Base-by-base conservation (phyloP, 2,113 vertebrate species). In the Pelobates fuscus region DNA sequence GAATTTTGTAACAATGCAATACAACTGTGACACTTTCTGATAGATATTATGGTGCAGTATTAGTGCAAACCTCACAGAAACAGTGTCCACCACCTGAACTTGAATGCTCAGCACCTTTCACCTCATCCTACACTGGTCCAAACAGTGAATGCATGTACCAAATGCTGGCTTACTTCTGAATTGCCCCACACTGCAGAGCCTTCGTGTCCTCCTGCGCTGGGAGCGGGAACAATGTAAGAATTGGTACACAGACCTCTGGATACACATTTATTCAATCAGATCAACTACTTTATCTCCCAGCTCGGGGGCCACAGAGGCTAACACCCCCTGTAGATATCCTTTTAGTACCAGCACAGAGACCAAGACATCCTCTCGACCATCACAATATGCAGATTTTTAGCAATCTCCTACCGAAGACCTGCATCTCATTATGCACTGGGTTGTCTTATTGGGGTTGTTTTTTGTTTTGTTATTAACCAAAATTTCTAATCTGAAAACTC, bases 81-180 rank as follows among this genome's bases (percentile, higher is more conserved):
- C 4, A 78, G 67, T 79, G 82, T 86, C 79, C 70, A 69, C 27
- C 66, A 77, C 60, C 12, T 62, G 21, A 17, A 23, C 27, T 12
- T 23, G 11, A 18, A 20, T 30, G 55, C 54, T 14, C 67, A 11
- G 5, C 12, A 21, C 18, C 58, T 24, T 8, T 7, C 29, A 25
- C 20, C 79, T 80, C 77, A 24, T 62, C 74, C 43, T 49, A 82
- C 83, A 83, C 81, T 81, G 20, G 24, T 64, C 15, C 12, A 43
- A 43, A 32, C 62, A 41, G 32, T 10, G 12, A 24, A 43, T 24
- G 62, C 62, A 64, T 64, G 62, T 24, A 30, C 32, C 21, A 64
- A 32, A 37, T 32, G 60, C 29, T 37, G 60, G 26, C 12, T 12
- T 43, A 23, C 11, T 23, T 8, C 20, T 4, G 5, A 6, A 57